A percentile compares a stretch with the other conserved stretches of the same genome.
These are phyloP conservation scores for Elephas maximus DNA, from an alignment of 2,113 vertebrate genomes.

Conservation along the genomic window DNA sequence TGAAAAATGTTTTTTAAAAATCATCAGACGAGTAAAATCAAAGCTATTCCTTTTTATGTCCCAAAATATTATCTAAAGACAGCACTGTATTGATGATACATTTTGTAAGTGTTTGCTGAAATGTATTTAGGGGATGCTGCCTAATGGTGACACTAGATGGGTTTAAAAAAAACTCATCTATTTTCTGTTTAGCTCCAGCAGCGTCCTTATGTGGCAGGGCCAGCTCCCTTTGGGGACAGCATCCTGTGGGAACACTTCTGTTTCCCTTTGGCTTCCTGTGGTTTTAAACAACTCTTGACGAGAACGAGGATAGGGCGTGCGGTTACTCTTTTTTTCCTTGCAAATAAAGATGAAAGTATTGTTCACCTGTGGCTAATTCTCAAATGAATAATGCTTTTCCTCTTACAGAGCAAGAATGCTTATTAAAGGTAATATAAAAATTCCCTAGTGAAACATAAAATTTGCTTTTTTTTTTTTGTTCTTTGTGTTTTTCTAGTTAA, in stretches of 20 bases:
- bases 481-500: neutral
- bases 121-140: neutral
- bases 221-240: slow-evolving; percentile 53
- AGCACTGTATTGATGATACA: neutral
- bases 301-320: neutral
- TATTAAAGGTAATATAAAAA: slow-evolving; percentile 30
- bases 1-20: neutral
- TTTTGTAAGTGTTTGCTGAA: slow-evolving; percentile 16
- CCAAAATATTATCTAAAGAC: neutral
- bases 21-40: neutral
- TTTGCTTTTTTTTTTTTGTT: neutral
- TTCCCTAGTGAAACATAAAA: neutral
- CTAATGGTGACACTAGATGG: slow-evolving; percentile 13
- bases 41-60: slow-evolving; percentile 14
- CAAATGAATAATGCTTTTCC: slow-evolving; percentile 1
- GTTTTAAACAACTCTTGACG: slow-evolving; percentile 44
- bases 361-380: neutral
- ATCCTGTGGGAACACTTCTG: slow-evolving; percentile 54
- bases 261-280: slow-evolving; percentile 71
- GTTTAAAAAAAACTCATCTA: neutral
- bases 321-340: neutral
- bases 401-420: neutral
- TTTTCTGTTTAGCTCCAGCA: slow-evolving; percentile 55
- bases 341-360: slow-evolving; percentile 39
- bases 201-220: slow-evolving; percentile 57